These are phyloP conservation scores for Artibeus lituratus DNA, from an alignment of 2,797 vertebrate genomes.

Conservation along the genomic window DNA sequence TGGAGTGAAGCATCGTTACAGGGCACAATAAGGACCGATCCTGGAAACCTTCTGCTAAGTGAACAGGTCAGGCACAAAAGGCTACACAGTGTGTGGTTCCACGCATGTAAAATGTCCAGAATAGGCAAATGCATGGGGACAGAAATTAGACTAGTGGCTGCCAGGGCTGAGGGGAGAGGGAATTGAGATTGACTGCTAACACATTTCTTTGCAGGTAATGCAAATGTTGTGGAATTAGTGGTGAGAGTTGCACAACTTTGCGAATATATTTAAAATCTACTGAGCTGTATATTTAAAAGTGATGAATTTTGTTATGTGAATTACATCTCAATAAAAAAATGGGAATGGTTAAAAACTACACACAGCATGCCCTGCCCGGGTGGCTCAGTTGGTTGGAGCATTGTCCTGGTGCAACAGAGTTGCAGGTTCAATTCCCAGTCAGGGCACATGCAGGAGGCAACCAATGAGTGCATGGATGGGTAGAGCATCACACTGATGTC, in stretches of 20 bases:
- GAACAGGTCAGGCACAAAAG: background rate
- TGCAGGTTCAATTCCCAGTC: too few species aligned
- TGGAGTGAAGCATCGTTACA: background rate
- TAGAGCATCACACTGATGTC: too few species aligned
- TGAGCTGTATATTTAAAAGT: background rate
- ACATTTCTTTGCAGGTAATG: background rate
- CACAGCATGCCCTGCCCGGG: background rate
- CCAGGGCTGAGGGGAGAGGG: background rate
- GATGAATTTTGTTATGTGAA: background rate
- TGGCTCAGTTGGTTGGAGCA: background rate
- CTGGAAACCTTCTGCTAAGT: background rate
- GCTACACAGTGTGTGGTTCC: background rate
- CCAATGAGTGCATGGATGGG: too few species aligned
- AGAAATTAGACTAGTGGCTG: background rate
- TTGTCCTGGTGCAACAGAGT: too few species aligned
- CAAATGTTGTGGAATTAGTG: background rate
- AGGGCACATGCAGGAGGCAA: too few species aligned
- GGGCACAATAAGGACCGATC: background rate
- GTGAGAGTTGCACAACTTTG: background rate
- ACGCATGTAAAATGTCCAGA: background rate
- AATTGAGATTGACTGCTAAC: background rate
- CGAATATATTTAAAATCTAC: background rate
- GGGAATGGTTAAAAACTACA: background rate
- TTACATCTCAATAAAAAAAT: background rate
- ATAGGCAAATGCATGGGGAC: background rate